phyloP scores from a whole-genome alignment of 2,888 invertebrate genomes.

The Tethea ocularis region DNA sequence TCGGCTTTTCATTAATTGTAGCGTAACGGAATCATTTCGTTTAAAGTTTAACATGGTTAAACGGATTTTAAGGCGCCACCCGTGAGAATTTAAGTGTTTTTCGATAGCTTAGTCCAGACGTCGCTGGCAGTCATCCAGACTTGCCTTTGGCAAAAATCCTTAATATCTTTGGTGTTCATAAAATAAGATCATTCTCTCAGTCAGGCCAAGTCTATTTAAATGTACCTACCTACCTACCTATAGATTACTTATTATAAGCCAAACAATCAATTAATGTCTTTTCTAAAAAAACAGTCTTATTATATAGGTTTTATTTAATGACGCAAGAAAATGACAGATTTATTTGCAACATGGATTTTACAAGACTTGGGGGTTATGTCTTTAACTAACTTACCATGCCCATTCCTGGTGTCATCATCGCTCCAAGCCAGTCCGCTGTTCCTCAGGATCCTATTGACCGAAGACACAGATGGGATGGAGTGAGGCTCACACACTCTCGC shows the following conservation, averaged over 20 bases:
- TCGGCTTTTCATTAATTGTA: conserved; percentile 7
- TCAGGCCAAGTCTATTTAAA: too few relatives aligned
- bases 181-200: too few relatives aligned
- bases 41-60: conserved; percentile 9
- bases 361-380: too few relatives aligned
- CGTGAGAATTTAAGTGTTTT: conserved; percentile 2
- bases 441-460: conserved; percentile 95
- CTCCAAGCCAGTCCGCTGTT: conserved; percentile 92
- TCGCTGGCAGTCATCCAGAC: neutral
- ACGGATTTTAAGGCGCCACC: conserved; percentile 10
- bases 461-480: conserved; percentile 96
- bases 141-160: neutral
- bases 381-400: conserved; percentile 69
- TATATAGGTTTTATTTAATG: too few relatives aligned
- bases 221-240: too few relatives aligned
- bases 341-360: too few relatives aligned
- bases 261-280: too few relatives aligned
- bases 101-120: neutral
- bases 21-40: conserved; percentile 2
- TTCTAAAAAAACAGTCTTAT: too few relatives aligned
- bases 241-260: too few relatives aligned
- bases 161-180: too few relatives aligned
- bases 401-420: conserved; percentile 80
- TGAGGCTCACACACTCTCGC: conserved; percentile 96
- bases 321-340: too few relatives aligned